Percentiles rank a stretch among this genome's conserved stretches.
Conservation (phyloP, 2,888 invertebrate species). For the Alentia gelatinosa region DNA sequence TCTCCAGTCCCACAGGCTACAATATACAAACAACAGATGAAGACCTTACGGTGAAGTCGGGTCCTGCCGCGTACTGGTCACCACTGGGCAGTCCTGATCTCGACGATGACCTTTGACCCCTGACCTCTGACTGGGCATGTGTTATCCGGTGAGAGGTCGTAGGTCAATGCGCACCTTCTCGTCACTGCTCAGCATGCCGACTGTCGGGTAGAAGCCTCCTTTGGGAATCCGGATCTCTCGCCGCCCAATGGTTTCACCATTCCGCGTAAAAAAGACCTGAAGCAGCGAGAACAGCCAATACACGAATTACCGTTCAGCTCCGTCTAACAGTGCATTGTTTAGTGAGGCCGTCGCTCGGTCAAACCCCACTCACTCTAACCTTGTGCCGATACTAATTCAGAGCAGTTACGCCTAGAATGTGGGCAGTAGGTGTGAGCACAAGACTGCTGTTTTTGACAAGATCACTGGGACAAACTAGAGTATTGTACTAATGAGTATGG, state of each 20-base stretch:
- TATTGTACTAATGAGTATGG: too few species aligned
- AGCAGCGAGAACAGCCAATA: slow-evolving; percentile 54
- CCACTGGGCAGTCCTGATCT: neutral
- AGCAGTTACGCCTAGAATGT: too few species aligned
- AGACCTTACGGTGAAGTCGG: neutral
- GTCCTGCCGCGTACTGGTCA: too few species aligned
- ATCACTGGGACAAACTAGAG: too few species aligned
- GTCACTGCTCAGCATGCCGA: slow-evolving; percentile 83
- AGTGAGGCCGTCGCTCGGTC: too few species aligned
- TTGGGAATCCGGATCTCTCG: slow-evolving; percentile 82
- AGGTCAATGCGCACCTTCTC: slow-evolving; percentile 83
- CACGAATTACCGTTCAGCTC: too few species aligned
- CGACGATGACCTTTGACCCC: neutral
- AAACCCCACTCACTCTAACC: too few species aligned
- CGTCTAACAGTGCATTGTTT: neutral
- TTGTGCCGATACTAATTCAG: too few species aligned
- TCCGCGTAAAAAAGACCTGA: slow-evolving; percentile 83
- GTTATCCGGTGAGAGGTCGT: slow-evolving; percentile 83
- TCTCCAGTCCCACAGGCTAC: too few species aligned
- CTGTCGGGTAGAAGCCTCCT: slow-evolving; percentile 83
- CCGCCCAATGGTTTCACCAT: slow-evolving; percentile 82
- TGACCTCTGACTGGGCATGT: neutral
- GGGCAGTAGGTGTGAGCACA: too few species aligned
- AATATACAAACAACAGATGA: neutral
- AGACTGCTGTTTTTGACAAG: too few species aligned